phyloP scores from a whole-genome alignment of 2,113 vertebrate species.

The Cacatua alba region DNA sequence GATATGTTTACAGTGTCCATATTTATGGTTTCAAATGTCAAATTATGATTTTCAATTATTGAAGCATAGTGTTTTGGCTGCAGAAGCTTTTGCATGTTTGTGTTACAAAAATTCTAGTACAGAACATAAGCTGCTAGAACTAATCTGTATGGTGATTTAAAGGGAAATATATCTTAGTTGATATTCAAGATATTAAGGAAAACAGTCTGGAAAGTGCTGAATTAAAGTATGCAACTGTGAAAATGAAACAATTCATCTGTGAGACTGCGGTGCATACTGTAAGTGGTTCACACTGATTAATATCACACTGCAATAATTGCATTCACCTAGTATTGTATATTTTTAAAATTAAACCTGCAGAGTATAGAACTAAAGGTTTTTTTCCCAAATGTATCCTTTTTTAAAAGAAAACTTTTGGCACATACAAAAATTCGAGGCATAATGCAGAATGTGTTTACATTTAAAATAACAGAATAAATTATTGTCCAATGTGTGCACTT shows the following conservation, averaged over 20 bases:
- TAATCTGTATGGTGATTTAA: background rate
- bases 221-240: background rate
- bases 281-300: background rate
- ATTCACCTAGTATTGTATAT: background rate
- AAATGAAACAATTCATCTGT: background rate
- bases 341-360: background rate
- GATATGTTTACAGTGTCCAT: background rate
- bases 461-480: background rate
- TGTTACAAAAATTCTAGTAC: background rate
- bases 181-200: background rate
- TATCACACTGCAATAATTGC: background rate
- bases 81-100: background rate
- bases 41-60: background rate
- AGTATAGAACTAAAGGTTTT: background rate
- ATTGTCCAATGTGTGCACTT: background rate
- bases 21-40: background rate
- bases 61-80: background rate
- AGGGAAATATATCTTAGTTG: background rate
- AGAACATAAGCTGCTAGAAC: conserved; percentile 8
- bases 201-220: background rate
- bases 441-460: background rate
- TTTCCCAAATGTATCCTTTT: background rate
- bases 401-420: background rate
- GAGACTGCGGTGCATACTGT: background rate
- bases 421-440: background rate